Evolutionary conservation across 2,113 vertebrate species (phyloP).

Genomic region (Sarotherodon lohbergeri): DNA sequence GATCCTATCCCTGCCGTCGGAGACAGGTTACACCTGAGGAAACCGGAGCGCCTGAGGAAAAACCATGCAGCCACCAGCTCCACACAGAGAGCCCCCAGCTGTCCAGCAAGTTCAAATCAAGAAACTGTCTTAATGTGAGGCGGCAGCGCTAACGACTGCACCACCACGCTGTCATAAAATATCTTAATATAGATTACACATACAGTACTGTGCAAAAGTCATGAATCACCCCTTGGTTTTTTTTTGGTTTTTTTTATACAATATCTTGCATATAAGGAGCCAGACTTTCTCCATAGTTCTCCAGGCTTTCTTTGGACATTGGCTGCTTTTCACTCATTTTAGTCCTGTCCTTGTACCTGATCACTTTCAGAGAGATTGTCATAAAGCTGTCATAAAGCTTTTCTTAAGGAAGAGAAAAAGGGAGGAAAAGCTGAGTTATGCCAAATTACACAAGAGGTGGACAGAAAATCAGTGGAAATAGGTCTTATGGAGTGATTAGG

Average conservation of each 20-base stretch:
- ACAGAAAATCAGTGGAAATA: not conserved
- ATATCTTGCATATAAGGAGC: not conserved
- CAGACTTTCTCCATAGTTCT: not conserved
- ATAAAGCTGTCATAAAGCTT: not conserved
- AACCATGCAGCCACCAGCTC: not conserved
- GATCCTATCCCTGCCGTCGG: not conserved
- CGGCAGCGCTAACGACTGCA: not conserved
- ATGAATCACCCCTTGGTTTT: not conserved
- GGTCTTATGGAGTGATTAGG: not conserved
- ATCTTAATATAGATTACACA: not conserved
- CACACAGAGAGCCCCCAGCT: not conserved
- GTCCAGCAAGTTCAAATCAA: not conserved
- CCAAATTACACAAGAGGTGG: not conserved
- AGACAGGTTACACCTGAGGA: not conserved
- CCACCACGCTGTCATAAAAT: not conserved
- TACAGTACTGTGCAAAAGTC: not conserved
- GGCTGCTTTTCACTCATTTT: not conserved
- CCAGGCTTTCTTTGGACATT: not conserved
- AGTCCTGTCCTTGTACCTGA: not conserved
- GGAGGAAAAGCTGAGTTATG: not conserved
- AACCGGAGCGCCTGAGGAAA: not conserved
- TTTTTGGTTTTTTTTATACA: not conserved
- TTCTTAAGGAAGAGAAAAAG: not conserved
- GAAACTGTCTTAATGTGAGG: not conserved
- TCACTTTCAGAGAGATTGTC: not conserved